Percentiles rank a stretch among this genome's conserved stretches.
phyloP scores from a whole-genome alignment of 2,113 vertebrate species.

The Thalassoma bifasciatum region DNA sequence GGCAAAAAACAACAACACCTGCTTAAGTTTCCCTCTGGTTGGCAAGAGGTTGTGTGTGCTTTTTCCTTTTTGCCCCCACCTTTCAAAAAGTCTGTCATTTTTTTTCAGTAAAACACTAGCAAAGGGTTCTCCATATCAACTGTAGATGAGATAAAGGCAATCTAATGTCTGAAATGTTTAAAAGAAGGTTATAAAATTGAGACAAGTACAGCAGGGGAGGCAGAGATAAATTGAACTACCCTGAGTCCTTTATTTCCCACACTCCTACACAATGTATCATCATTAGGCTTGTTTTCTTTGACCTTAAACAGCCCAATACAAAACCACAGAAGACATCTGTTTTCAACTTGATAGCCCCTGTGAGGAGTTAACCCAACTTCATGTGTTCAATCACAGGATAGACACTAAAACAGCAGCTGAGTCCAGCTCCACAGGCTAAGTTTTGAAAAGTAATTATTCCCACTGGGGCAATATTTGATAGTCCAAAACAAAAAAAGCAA shows the following conservation, averaged over 20 bases:
- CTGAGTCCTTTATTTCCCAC: not conserved
- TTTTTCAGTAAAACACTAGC: too few species aligned
- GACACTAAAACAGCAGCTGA: not conserved
- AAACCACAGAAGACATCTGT: not conserved
- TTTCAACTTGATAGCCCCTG: not conserved
- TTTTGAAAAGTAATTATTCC: too few species aligned
- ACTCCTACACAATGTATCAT: not conserved
- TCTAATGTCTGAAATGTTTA: not conserved
- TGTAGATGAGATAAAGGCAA: too few species aligned
- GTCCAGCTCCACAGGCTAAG: not conserved
- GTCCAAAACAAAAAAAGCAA: too few species aligned
- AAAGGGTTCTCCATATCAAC: too few species aligned
- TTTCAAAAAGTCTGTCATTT: too few species aligned
- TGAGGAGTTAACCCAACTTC: not conserved
- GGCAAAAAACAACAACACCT: too few species aligned
- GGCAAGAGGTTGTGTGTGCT: too few species aligned
- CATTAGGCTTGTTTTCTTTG: not conserved
- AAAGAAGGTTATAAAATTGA: not conserved
- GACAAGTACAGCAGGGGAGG: not conserved
- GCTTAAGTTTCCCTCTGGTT: too few species aligned
- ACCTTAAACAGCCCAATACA: not conserved
- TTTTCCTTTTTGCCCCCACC: too few species aligned
- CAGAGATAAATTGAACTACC: not conserved
- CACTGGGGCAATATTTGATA: too few species aligned
- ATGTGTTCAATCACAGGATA: not conserved